phyloP scores from a whole-genome alignment of 2,888 invertebrate genomes.

The Pelosia muscerda region DNA sequence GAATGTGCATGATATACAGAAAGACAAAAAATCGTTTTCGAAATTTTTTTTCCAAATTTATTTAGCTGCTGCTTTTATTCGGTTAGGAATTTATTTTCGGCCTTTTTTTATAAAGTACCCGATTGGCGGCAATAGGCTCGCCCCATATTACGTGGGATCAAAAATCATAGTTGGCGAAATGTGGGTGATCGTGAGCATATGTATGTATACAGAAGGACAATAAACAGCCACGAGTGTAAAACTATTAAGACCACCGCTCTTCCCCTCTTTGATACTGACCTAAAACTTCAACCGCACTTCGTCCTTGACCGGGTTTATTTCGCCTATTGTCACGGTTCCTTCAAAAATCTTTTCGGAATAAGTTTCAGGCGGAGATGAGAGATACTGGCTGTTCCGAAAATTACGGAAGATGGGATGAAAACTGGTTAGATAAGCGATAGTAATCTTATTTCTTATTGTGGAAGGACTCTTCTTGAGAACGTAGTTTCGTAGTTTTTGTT shows the following conservation, averaged over 20 bases:
- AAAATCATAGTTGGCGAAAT: no score
- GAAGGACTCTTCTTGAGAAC: conserved; percentile 28
- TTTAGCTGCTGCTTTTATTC: no score
- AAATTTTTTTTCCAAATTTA: no score
- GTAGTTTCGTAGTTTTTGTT: conserved; percentile 25
- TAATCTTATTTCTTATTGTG: conserved; percentile 41
- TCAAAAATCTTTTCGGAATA: conserved; percentile 38
- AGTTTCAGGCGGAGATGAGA: conserved; percentile 40
- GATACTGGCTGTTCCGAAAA: conserved; percentile 40
- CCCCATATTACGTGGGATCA: no score
- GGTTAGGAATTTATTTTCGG: no score
- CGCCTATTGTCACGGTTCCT: conserved; percentile 41
- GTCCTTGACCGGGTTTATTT: conserved; percentile 39
- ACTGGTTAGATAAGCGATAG: conserved; percentile 24
- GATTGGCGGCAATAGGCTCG: no score
- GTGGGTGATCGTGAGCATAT: no score
- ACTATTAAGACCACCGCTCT: background rate
- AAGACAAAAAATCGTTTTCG: no score
- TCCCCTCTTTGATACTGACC: background rate
- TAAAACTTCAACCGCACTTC: conserved; percentile 4
- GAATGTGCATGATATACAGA: no score
- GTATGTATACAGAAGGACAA: no score
- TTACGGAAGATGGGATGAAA: conserved; percentile 21
- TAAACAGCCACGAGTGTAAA: no score
- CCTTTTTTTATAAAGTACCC: no score